Evolutionary conservation across 1,140 invertebrate species (phyloP).

Genomic region (Drosophila nikananu): DNA sequence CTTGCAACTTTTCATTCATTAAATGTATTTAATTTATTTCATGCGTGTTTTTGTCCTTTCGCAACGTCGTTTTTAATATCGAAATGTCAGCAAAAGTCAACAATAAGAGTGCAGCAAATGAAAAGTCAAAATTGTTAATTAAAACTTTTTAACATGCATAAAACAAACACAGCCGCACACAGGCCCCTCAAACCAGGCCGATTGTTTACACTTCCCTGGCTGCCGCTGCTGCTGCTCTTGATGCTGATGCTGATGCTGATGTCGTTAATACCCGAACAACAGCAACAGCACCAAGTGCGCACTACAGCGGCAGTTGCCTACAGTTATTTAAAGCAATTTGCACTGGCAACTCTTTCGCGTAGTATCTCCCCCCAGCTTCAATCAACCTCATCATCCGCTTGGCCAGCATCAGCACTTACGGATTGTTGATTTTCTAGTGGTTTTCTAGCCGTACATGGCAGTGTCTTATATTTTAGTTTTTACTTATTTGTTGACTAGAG

Average conservation of each 20-base stretch:
- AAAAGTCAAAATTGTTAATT: conserved; percentile 83
- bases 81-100: conserved; percentile 78
- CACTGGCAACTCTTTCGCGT: conserved; percentile 55
- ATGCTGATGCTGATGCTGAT: conserved; percentile 12
- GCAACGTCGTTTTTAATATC: conserved; percentile 46
- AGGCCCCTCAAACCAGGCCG: conserved; percentile 19
- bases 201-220: conserved; percentile 44
- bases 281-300: conserved; percentile 7
- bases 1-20: conserved; percentile 4
- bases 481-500: no score
- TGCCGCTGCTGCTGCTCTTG: conserved; percentile 1
- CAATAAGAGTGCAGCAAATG: conserved; percentile 64
- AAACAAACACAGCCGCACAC: conserved; percentile 64
- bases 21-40: conserved; percentile 29
- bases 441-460: background rate
- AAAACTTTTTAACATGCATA: conserved; percentile 82
- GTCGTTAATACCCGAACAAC: conserved; percentile 50
- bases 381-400: conserved; percentile 44
- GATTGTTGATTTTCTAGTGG: background rate
- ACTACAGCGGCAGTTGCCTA: conserved; percentile 20
- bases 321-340: conserved; percentile 67
- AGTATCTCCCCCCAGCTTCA: conserved; percentile 24
- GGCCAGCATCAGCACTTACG: conserved; percentile 4
- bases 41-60: conserved; percentile 24
- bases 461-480: no score